Percentiles rank a stretch among this genome's conserved stretches.
Evolutionary conservation across 1,140 invertebrate species (phyloP).

Genomic region (Eurosta solidaginis): DNA sequence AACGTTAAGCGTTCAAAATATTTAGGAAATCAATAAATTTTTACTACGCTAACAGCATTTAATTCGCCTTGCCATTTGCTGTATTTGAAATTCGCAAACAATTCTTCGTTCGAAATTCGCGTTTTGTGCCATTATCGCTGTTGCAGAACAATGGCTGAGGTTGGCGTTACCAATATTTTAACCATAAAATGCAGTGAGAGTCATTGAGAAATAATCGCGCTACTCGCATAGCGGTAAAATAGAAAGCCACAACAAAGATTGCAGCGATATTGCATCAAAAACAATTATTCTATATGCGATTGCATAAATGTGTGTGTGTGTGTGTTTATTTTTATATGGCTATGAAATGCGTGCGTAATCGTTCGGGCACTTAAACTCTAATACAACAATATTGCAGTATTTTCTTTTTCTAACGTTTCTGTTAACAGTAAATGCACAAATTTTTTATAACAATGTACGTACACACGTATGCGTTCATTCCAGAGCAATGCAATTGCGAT

Average conservation of each 20-base stretch:
- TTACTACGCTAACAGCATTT: not conserved
- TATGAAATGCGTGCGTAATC: too few relatives aligned
- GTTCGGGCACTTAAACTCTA: not conserved
- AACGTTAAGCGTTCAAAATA: not conserved
- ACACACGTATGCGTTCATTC: too few relatives aligned
- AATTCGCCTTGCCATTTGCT: not conserved
- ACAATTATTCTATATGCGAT: not conserved
- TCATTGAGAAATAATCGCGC: not conserved
- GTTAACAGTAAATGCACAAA: not conserved
- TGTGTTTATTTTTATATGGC: too few relatives aligned
- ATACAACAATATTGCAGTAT: not conserved
- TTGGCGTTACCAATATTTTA: not conserved
- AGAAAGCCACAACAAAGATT: too few relatives aligned
- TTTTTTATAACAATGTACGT: not conserved
- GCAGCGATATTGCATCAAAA: not conserved
- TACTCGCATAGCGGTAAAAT: too few relatives aligned
- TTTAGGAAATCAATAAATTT: conserved; percentile 27
- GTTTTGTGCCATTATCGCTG: conserved; percentile 9
- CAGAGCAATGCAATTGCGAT: too few relatives aligned
- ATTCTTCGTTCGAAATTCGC: too few relatives aligned
- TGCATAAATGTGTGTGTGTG: not conserved
- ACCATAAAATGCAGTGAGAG: conserved; percentile 1
- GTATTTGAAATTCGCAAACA: not conserved
- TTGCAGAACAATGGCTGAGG: conserved; percentile 13
- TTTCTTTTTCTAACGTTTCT: not conserved